Percentiles rank a stretch among this genome's conserved stretches.
Evolutionary conservation across 2,888 invertebrate species (phyloP).

Genomic region (Melieria omissa): DNA sequence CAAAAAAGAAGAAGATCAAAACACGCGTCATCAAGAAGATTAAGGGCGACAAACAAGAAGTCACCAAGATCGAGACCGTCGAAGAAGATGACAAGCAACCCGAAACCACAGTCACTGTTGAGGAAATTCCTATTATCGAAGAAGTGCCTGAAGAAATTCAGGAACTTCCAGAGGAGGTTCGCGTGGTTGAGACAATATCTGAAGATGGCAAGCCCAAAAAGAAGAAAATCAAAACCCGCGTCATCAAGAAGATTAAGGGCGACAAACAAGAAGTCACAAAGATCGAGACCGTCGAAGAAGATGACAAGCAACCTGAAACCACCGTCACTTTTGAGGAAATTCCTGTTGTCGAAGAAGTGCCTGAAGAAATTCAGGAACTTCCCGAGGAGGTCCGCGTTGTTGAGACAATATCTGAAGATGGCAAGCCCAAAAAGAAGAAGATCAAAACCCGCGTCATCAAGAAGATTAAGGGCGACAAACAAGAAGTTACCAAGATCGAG

Average conservation of each 20-base stretch:
- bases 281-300: conserved; percentile 50
- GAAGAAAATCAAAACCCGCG: conserved; percentile 49
- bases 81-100: conserved; percentile 48
- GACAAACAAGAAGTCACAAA: conserved; percentile 51
- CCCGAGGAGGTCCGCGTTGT: conserved; percentile 49
- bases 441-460: conserved; percentile 50
- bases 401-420: conserved; percentile 47
- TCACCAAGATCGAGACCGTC: conserved; percentile 49
- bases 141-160: conserved; percentile 39
- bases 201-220: conserved; percentile 47
- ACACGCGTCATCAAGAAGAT: conserved; percentile 49
- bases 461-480: conserved; percentile 50
- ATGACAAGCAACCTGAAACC: conserved; percentile 47
- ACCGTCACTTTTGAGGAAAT: conserved; percentile 49
- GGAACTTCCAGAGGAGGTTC: conserved; percentile 50
- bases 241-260: conserved; percentile 50
- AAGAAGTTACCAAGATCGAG: conserved; percentile 50
- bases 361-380: conserved; percentile 43
- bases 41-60: conserved; percentile 49
- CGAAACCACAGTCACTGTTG: conserved; percentile 46
- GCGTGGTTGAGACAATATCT: conserved; percentile 42
- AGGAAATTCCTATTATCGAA: conserved; percentile 41
- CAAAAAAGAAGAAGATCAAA: conserved; percentile 46
- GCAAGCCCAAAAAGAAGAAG: conserved; percentile 45
- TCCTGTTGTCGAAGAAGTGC: conserved; percentile 33